Evolutionary conservation across 2,888 invertebrate genomes (phyloP), one percentile per base, ranked within the genome.

Genomic region (Epinotia bilunana): DNA sequence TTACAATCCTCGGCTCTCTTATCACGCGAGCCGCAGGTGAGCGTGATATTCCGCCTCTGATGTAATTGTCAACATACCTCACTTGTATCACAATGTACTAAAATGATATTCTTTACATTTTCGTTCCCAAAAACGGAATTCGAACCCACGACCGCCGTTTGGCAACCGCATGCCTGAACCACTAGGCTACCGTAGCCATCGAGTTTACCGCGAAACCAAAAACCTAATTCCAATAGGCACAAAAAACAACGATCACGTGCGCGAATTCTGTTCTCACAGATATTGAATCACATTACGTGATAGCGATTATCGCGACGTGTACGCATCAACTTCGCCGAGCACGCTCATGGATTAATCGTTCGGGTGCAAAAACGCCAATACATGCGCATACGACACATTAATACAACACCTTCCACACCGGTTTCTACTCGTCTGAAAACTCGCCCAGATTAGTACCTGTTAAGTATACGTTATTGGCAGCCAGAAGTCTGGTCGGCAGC

Each of bases 231-330:
- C 13, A 58, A 12, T 18, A 43, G 0, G 16, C 1, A n/a, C 3
- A 49, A 49, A 6, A n/a, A 53, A 72, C 72, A 65, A 33, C 57
- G n/a, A 68, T 62, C 33, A 67, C 33, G 60, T 61, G 72, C 57
- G 43, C 28, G 43, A 20, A 46, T 61, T 61, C 11, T 43, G 20
- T 72, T 64, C 57, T 57, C 7, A 53, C 43, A 53, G 77, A 80
- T 82, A 79, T 85, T 84, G 83, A 84, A 83, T 84, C 82, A 84
- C 82, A 81, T 84, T 83, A 86, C 82, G 80, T 79, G 80, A 80
- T 79, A 77, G 77, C 72, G 74, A 81, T 81, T 78, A 80, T 77
- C 43, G 76, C 77, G 79, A 68, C 67, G 72, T 20, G 65, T 76
- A 76, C 79, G 80, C 80, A 82, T 83, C 80, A 63, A 82, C 83